Percentiles rank a stretch among this genome's conserved stretches.
phyloP scores from a whole-genome alignment of 2,113 vertebrate genomes.

The Pica pica region DNA sequence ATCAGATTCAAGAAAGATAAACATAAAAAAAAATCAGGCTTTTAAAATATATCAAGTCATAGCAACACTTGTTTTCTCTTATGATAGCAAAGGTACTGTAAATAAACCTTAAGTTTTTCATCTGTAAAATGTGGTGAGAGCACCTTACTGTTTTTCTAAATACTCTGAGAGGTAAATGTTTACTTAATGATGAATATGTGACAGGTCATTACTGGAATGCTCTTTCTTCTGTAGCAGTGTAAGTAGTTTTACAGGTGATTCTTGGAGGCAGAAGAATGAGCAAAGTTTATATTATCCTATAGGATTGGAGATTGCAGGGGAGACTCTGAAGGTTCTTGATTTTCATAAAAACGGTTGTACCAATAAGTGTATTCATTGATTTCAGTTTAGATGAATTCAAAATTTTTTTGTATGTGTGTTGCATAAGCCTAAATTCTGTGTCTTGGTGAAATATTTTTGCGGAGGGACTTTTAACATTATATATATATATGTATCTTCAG shows the following conservation, averaged over 20 bases:
- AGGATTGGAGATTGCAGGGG: not conserved
- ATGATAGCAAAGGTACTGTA: not conserved
- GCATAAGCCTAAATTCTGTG: not conserved
- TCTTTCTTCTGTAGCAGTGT: not conserved
- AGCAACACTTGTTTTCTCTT: not conserved
- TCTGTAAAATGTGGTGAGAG: not conserved
- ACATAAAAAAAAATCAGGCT: not conserved
- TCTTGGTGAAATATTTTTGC: not conserved
- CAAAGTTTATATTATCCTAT: not conserved
- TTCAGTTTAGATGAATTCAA: not conserved
- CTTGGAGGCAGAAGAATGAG: not conserved
- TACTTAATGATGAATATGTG: not conserved
- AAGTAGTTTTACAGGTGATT: not conserved
- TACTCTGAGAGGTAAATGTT: not conserved
- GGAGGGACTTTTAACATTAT: not conserved
- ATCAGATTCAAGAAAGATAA: not conserved
- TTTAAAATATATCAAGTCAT: not conserved
- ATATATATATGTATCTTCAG: not conserved
- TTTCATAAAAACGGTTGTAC: not conserved
- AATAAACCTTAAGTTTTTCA: not conserved
- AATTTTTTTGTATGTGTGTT: not conserved
- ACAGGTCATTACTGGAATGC: not conserved
- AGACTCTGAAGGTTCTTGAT: not conserved
- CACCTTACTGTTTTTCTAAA: not conserved
- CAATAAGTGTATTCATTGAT: not conserved